A percentile compares a stretch with the other conserved stretches of the same genome.
Conservation (phyloP, 1,140 invertebrate species). For the Dendroctonus ponderosae region DNA sequence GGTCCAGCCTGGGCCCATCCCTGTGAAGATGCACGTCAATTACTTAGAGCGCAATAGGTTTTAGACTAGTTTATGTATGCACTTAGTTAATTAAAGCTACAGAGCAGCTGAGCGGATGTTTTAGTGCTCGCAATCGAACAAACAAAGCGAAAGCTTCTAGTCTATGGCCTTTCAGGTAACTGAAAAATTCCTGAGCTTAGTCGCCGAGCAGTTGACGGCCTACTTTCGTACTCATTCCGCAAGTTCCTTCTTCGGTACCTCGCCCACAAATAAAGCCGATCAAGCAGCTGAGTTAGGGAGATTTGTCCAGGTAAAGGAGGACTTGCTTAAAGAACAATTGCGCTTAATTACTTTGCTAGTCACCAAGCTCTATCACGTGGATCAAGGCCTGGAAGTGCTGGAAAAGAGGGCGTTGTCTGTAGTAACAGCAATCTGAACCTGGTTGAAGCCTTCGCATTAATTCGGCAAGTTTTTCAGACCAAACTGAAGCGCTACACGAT, state of each 20-base stretch:
- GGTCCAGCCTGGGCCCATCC: slow-evolving; percentile 13
- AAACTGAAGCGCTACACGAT: slow-evolving; percentile 8
- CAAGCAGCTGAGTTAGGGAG: background rate
- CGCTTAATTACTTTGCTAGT: slow-evolving; percentile 35
- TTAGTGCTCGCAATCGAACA: too few species aligned
- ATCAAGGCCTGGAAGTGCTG: slow-evolving; percentile 28
- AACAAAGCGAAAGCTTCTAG: too few species aligned
- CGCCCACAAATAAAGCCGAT: background rate
- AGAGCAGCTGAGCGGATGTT: too few species aligned
- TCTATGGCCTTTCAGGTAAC: slow-evolving; percentile 22
- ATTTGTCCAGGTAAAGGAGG: slow-evolving; percentile 23
- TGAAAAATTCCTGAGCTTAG: slow-evolving; percentile 19
- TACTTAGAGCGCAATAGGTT: slow-evolving; percentile 18
- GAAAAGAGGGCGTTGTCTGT: slow-evolving; percentile 34
- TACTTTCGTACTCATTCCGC: slow-evolving; percentile 10
- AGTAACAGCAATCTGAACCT: slow-evolving; percentile 14
- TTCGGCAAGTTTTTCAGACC: slow-evolving; percentile 12
- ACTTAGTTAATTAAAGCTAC: background rate
- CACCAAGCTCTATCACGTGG: slow-evolving; percentile 28
- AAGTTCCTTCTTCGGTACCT: slow-evolving; percentile 18
- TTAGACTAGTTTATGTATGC: background rate
- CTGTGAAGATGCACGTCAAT: slow-evolving; percentile 32
- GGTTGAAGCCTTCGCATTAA: background rate
- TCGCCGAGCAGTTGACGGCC: slow-evolving; percentile 18
- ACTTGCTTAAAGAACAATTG: slow-evolving; percentile 31